Conservation (phyloP, 2,888 invertebrate species). For the Xylota sylvarum region DNA sequence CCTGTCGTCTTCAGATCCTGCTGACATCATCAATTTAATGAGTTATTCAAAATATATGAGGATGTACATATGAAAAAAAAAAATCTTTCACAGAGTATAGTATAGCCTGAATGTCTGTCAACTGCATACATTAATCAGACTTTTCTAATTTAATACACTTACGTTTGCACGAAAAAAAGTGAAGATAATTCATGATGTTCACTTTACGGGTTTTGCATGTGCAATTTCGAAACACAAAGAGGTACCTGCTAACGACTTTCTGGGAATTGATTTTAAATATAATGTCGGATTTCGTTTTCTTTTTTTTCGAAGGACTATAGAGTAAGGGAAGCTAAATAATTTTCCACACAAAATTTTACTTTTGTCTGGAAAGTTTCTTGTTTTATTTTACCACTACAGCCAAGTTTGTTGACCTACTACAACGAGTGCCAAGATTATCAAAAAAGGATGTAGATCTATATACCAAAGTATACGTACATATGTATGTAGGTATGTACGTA, state of each 20-base stretch:
- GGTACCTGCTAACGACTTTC: slow-evolving; percentile 44
- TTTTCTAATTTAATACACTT: slow-evolving; percentile 74
- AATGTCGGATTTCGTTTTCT: slow-evolving; percentile 7
- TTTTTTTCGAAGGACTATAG: background rate
- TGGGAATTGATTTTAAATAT: slow-evolving; percentile 56
- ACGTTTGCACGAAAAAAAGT: slow-evolving; percentile 21
- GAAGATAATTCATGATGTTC: slow-evolving; percentile 43
- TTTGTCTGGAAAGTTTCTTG: slow-evolving; percentile 73
- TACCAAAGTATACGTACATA: background rate
- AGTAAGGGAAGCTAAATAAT: slow-evolving; percentile 17
- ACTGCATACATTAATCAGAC: slow-evolving; percentile 71
- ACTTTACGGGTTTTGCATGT: slow-evolving; percentile 35
- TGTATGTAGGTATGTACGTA: background rate
- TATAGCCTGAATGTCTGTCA: slow-evolving; percentile 60
- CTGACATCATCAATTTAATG: slow-evolving; percentile 69
- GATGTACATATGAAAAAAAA: slow-evolving; percentile 13
- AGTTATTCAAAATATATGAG: slow-evolving; percentile 53
- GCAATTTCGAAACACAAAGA: slow-evolving; percentile 28
- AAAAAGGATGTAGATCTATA: slow-evolving; percentile 7
- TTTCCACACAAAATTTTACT: slow-evolving; percentile 38
- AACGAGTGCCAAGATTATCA: slow-evolving; percentile 25
- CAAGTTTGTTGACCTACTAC: slow-evolving; percentile 69
- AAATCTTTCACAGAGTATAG: slow-evolving; percentile 5
- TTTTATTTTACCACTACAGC: slow-evolving; percentile 6
- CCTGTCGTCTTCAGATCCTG: slow-evolving; percentile 69